Percentiles rank a stretch among this genome's conserved stretches.
phyloP scores from a whole-genome alignment of 2,113 vertebrate species.

The Hipposideros armiger region DNA sequence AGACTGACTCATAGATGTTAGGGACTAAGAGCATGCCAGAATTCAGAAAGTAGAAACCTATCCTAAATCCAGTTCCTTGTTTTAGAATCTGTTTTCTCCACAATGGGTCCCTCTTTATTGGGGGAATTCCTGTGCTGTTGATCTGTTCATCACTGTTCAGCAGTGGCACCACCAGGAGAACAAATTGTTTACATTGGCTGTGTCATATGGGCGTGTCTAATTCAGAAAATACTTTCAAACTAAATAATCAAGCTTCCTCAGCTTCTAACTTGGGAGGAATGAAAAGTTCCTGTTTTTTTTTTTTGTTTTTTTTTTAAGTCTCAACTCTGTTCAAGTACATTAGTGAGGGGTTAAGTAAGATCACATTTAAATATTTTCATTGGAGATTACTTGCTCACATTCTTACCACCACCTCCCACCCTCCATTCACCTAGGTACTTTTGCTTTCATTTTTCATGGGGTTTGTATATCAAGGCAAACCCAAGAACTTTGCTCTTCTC shows the following conservation, averaged over 20 bases:
- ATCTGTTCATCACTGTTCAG: slow-evolving; percentile 57
- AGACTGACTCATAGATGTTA: background rate
- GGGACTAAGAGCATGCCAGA: background rate
- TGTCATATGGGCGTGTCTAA: slow-evolving; percentile 54
- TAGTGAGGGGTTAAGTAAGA: background rate
- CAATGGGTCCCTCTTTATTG: slow-evolving; percentile 44
- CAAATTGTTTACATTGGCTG: slow-evolving; percentile 63
- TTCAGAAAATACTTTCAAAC: slow-evolving; percentile 62
- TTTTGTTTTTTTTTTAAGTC: background rate
- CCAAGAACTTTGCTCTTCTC: background rate
- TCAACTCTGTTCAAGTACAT: background rate
- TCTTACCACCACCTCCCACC: background rate
- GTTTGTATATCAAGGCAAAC: slow-evolving; percentile 2
- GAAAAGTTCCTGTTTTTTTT: background rate
- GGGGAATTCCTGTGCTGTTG: slow-evolving; percentile 7
- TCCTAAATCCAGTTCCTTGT: slow-evolving; percentile 56
- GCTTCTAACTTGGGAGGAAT: slow-evolving; percentile 41
- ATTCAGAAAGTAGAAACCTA: slow-evolving; percentile 36
- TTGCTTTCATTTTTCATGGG: slow-evolving; percentile 29
- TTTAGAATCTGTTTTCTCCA: slow-evolving; percentile 28
- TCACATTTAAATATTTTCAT: slow-evolving; percentile 43
- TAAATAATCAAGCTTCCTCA: slow-evolving; percentile 37
- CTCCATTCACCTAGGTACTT: background rate
- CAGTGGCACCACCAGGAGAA: slow-evolving; percentile 14
- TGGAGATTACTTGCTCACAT: background rate